Evolutionary conservation across 2,113 vertebrate genomes (phyloP).

Genomic region (Zonotrichia leucophrys): DNA sequence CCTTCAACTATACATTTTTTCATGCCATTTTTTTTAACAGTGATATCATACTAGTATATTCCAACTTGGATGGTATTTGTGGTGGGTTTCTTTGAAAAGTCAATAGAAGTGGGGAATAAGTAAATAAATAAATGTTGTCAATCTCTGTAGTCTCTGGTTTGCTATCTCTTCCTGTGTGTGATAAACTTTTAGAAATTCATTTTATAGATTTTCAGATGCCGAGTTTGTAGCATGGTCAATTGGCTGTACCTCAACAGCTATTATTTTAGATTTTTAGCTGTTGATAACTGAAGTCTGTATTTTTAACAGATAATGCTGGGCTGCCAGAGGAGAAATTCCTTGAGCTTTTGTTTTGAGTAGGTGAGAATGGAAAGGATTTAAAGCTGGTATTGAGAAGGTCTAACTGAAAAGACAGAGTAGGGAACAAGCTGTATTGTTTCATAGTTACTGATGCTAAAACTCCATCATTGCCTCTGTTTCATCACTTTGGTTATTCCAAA

Average conservation of each 20-base stretch:
- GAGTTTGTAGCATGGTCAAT: rapidly evolving
- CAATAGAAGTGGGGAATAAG: neutral
- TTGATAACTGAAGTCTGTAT: neutral
- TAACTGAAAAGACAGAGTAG: neutral
- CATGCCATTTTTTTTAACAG: neutral
- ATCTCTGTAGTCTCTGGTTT: neutral
- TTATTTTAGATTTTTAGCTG: neutral
- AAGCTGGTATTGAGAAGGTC: neutral
- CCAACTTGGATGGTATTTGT: neutral
- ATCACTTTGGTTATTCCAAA: neutral
- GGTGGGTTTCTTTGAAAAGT: neutral
- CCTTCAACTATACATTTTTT: neutral
- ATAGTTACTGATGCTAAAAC: neutral
- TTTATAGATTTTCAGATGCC: neutral
- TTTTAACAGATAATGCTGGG: neutral
- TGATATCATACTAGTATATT: neutral
- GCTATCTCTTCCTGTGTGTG: neutral
- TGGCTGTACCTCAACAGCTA: neutral
- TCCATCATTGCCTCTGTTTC: neutral
- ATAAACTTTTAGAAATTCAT: neutral
- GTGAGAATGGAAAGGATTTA: neutral
- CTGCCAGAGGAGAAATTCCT: neutral
- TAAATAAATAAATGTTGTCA: neutral
- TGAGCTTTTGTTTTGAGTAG: neutral
- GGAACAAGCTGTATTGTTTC: neutral